phyloP scores from a whole-genome alignment of 2,113 vertebrate species.

The Antechinus stuartii region DNA sequence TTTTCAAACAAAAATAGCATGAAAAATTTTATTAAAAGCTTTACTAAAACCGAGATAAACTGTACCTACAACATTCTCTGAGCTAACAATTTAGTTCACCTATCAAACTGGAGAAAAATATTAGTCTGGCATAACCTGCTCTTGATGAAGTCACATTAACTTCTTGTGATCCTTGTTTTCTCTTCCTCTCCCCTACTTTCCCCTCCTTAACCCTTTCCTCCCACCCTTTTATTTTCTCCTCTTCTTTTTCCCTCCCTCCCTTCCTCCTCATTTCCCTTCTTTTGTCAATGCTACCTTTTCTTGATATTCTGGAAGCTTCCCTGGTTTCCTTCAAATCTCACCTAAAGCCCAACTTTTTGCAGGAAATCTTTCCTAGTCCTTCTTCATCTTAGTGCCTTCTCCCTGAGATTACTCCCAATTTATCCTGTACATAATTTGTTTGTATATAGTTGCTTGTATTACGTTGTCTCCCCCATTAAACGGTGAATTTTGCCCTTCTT shows the following conservation, averaged over 20 bases:
- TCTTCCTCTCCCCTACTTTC: not conserved
- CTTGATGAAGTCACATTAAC: not conserved
- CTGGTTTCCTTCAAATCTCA: not conserved
- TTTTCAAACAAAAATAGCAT: not conserved
- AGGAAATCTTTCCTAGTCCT: not conserved
- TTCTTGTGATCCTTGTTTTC: not conserved
- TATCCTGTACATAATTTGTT: not conserved
- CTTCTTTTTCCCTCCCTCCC: too few species aligned
- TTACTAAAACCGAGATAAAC: not conserved
- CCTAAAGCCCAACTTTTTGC: not conserved
- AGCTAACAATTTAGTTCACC: not conserved
- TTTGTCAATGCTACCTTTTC: too few species aligned
- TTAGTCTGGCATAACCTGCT: not conserved
- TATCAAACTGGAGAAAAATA: not conserved
- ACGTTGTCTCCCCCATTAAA: not conserved
- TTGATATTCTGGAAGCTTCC: not conserved
- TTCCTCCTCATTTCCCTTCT: too few species aligned
- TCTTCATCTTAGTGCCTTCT: not conserved
- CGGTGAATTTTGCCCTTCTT: not conserved
- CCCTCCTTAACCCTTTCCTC: too few species aligned
- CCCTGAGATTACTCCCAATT: not conserved
- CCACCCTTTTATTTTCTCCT: too few species aligned
- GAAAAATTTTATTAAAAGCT: not conserved
- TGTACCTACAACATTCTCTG: not conserved
- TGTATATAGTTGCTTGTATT: not conserved